phyloP scores from a whole-genome alignment of 2,888 invertebrate genomes.

The Odontomyia ornata region DNA sequence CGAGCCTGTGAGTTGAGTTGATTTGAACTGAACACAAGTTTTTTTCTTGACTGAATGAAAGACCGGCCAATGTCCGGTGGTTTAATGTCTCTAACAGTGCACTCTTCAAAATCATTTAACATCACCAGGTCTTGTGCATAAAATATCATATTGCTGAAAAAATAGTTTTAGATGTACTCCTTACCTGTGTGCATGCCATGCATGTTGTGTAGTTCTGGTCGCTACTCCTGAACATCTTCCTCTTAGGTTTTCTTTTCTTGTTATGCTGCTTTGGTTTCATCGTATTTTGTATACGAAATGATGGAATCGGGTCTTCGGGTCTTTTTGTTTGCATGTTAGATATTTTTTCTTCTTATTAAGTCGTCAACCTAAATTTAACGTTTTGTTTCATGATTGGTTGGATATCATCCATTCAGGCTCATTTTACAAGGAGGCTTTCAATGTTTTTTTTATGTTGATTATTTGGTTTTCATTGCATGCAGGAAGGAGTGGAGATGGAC shows the following conservation, averaged over 20 bases:
- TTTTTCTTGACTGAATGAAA: neutral
- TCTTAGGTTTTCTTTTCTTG: neutral
- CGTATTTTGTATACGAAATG: neutral
- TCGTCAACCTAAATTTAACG: slow-evolving; percentile 17
- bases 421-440: neutral
- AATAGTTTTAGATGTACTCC: slow-evolving; percentile 1
- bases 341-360: slow-evolving; percentile 7
- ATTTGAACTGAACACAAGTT: neutral
- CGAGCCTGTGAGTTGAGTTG: neutral
- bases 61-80: slow-evolving; percentile 25
- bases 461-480: neutral
- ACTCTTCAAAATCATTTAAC: slow-evolving; percentile 38
- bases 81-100: slow-evolving; percentile 16
- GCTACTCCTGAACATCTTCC: neutral
- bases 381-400: slow-evolving; percentile 28
- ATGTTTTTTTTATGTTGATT: slow-evolving; percentile 47
- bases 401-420: slow-evolving; percentile 8
- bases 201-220: neutral
- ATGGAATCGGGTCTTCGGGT: neutral
- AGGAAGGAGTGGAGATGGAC: neutral
- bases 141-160: slow-evolving; percentile 43
- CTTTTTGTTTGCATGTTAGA: neutral
- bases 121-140: slow-evolving; percentile 28
- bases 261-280: too few species aligned
- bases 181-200: neutral